phyloP scores from a whole-genome alignment of 2,888 invertebrate species.

The Pseudanteris insignis region DNA sequence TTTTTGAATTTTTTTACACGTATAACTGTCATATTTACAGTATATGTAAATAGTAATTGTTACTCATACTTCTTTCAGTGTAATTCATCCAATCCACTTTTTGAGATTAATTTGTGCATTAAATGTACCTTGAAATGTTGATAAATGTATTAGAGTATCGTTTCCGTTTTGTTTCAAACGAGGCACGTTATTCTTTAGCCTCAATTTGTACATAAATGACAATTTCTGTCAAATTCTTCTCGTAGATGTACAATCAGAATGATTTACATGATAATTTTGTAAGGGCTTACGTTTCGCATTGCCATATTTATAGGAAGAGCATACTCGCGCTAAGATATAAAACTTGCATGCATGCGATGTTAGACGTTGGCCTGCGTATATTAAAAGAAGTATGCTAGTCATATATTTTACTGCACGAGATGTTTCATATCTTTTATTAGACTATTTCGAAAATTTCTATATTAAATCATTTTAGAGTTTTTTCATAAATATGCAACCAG shows the following conservation, averaged over 20 bases:
- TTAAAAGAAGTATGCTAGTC: slow-evolving; percentile 36
- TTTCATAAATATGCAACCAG: slow-evolving; percentile 31
- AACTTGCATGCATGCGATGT: slow-evolving; percentile 33
- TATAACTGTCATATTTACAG: too few species aligned
- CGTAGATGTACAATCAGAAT: slow-evolving; percentile 24
- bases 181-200: too few species aligned
- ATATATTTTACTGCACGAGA: slow-evolving; percentile 34
- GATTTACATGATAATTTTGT: slow-evolving; percentile 31
- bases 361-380: slow-evolving; percentile 23
- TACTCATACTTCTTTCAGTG: too few species aligned
- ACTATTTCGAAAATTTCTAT: slow-evolving; percentile 25
- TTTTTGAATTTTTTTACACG: too few species aligned
- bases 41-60: too few species aligned
- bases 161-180: too few species aligned
- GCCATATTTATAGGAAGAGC: slow-evolving; percentile 37
- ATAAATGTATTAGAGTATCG: too few species aligned
- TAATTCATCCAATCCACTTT: too few species aligned
- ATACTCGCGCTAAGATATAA: slow-evolving; percentile 29
- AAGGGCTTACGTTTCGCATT: slow-evolving; percentile 21
- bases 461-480: slow-evolving; percentile 37
- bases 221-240: slow-evolving; percentile 11
- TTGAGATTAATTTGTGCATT: too few species aligned
- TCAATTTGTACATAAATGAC: too few species aligned
- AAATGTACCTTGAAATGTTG: too few species aligned
- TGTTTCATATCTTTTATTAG: slow-evolving; percentile 40